Evolutionary conservation across 1,140 invertebrate genomes (phyloP).

Genomic region (Luehdorfia chinensis): DNA sequence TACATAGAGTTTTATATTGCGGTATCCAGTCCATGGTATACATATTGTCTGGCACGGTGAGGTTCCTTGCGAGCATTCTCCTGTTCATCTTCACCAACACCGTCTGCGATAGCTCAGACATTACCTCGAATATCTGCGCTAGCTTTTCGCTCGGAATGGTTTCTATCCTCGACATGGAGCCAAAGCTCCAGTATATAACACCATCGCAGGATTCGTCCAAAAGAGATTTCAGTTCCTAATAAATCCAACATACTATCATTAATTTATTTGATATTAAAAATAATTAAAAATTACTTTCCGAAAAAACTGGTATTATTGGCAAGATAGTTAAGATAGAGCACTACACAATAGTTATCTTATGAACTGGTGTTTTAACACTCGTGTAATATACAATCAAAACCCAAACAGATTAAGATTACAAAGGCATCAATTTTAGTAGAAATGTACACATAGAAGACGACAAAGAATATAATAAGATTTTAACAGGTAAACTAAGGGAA

Average conservation of each 20-base stretch:
- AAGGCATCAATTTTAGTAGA: too few species aligned
- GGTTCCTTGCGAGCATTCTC: slow-evolving; percentile 68
- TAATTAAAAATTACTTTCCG: too few species aligned
- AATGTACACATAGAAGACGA: too few species aligned
- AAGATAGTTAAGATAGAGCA: too few species aligned
- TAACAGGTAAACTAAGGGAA: too few species aligned
- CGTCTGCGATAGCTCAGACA: slow-evolving; percentile 74
- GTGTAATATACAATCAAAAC: too few species aligned
- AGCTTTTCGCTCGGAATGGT: slow-evolving; percentile 71
- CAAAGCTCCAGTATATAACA: slow-evolving; percentile 84
- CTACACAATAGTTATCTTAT: too few species aligned
- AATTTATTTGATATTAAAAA: too few species aligned
- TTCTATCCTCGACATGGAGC: slow-evolving; percentile 79
- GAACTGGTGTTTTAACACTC: too few species aligned
- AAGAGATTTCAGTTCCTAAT: slow-evolving; percentile 77
- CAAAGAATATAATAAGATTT: too few species aligned
- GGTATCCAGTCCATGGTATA: slow-evolving; percentile 82
- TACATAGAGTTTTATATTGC: slow-evolving; percentile 81
- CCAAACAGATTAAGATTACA: too few species aligned
- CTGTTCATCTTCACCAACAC: slow-evolving; percentile 80
- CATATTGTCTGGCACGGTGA: slow-evolving; percentile 79
- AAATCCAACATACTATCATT: not conserved
- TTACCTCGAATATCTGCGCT: slow-evolving; percentile 67
- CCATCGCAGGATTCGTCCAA: slow-evolving; percentile 79
- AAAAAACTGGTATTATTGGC: too few species aligned